Evolutionary conservation across 2,113 vertebrate species (phyloP), one percentile per base, ranked within the genome.

Genomic region (Chaetops frenatus): DNA sequence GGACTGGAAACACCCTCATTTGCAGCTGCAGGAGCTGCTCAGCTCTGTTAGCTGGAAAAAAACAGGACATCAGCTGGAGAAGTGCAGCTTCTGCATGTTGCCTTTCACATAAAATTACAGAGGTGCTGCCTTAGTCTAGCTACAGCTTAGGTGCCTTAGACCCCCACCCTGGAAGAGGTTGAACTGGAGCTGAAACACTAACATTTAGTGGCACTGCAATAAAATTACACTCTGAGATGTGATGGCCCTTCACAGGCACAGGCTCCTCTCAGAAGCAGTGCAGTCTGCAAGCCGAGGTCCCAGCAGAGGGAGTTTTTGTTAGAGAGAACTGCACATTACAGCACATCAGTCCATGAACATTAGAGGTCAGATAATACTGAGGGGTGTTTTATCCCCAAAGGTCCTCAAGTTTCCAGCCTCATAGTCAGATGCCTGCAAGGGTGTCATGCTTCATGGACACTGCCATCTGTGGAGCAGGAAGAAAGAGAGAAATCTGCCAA

Each of bases 11-110:
- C 61, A 86, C 64, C 88, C 91, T 90, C 60, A 6, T 60, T 71
- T 76, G 65, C 88, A 95, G 90, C 97, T 97, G 95, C 65, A 77
- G 67, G 35, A 65, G 65, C 23, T 38, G 72, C 76, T 94, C 33
- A 60, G 74, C 72, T 47, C 64, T 90, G 44, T 50, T 81, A 36
- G 47, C 72, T 4, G 0, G 4, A 9, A 53, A 45, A 82, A 93
- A 79, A 1, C 13, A 73, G 92, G 76, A 73, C 73, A 70, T 61
- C 47, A 70, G 64, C 64, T 71, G 47, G 45, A 88, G 79, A 70
- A 76, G 40, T 20, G 21, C 44, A 71, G 64, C 60, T 94, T 92
- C 76, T 69, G 82, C 54, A 17, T 33, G 36, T 94, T 95, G 80
- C 29, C 58, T 90, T 91, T 83, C 50, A 62, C 2, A 1, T 45